phyloP scores from a whole-genome alignment of 2,888 invertebrate genomes.

The Subacronicta megacephala region DNA sequence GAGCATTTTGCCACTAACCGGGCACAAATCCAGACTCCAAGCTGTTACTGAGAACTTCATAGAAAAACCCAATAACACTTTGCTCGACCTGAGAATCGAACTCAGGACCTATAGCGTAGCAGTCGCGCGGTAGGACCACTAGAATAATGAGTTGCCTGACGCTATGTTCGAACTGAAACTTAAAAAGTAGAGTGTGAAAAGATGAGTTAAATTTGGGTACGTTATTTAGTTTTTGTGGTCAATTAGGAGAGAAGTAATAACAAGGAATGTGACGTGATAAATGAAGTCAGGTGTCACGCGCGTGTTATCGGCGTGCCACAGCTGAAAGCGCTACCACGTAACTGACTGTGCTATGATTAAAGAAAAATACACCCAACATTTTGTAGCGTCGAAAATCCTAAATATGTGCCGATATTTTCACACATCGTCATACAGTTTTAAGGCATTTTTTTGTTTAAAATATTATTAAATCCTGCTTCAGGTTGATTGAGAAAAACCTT shows the following conservation, averaged over 20 bases:
- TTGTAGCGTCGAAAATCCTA: slow-evolving; percentile 9
- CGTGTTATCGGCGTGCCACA: slow-evolving; percentile 62
- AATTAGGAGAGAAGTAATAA: slow-evolving; percentile 43
- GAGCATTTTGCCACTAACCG: too few species aligned
- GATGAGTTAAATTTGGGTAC: slow-evolving; percentile 42
- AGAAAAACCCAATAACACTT: too few species aligned
- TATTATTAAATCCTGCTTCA: slow-evolving; percentile 1
- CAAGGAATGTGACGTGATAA: slow-evolving; percentile 44
- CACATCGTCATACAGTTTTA: slow-evolving; percentile 20
- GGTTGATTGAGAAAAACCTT: background rate
- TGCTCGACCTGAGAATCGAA: too few species aligned
- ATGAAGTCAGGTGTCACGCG: slow-evolving; percentile 47
- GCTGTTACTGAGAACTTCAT: too few species aligned
- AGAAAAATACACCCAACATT: slow-evolving; percentile 45
- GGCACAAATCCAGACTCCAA: too few species aligned
- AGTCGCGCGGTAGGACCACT: too few species aligned
- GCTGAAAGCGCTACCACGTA: slow-evolving; percentile 45
- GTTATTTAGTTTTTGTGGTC: slow-evolving; percentile 35
- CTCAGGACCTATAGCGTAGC: too few species aligned
- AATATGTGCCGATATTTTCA: slow-evolving; percentile 32
- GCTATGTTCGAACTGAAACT: too few species aligned
- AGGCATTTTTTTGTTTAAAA: slow-evolving; percentile 16
- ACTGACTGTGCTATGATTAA: slow-evolving; percentile 47
- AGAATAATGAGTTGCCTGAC: too few species aligned
- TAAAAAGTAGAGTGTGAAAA: too few species aligned